Percentiles rank a stretch among this genome's conserved stretches.
phyloP scores from a whole-genome alignment of 1,140 invertebrate genomes.

The Anastrepha ludens region DNA sequence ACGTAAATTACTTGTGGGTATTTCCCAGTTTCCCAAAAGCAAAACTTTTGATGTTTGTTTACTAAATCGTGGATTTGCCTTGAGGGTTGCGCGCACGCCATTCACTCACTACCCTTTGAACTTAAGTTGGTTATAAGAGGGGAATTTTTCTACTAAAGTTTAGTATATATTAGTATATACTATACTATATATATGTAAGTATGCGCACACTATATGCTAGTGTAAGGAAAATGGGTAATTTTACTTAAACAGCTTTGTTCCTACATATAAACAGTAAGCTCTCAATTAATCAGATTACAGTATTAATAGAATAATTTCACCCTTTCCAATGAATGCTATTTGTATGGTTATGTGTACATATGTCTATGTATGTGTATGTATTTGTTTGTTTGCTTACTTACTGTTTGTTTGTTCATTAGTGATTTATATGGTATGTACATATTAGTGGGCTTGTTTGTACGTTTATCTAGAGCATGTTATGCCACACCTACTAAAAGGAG shows the following conservation, averaged over 20 bases:
- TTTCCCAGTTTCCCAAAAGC: constrained; percentile 19
- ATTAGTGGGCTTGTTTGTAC: constrained; percentile 22
- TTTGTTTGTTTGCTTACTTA: constrained; percentile 2
- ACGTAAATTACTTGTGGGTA: constrained; percentile 23
- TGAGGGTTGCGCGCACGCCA: background rate
- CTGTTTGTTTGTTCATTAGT: constrained; percentile 50
- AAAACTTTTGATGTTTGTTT: constrained; percentile 44
- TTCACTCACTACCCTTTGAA: background rate
- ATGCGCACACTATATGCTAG: background rate
- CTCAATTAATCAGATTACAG: constrained; percentile 43
- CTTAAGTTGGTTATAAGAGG: background rate
- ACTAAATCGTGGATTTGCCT: constrained; percentile 43
- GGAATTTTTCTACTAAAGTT: background rate
- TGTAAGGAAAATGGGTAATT: background rate
- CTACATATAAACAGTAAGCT: background rate
- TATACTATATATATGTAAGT: background rate
- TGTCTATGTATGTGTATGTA: constrained; percentile 4
- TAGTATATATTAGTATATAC: background rate
- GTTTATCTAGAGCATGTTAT: constrained; percentile 48
- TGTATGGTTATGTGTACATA: background rate
- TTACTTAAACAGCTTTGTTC: background rate
- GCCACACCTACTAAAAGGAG: constrained; percentile 30
- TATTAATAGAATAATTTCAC: constrained; percentile 49
- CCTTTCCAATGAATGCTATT: constrained; percentile 6
- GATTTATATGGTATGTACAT: constrained; percentile 13